A percentile compares a stretch with the other conserved stretches of the same genome.
Evolutionary conservation across 1,140 invertebrate species (phyloP).

Genomic region (Trypoxylus dichotomus): DNA sequence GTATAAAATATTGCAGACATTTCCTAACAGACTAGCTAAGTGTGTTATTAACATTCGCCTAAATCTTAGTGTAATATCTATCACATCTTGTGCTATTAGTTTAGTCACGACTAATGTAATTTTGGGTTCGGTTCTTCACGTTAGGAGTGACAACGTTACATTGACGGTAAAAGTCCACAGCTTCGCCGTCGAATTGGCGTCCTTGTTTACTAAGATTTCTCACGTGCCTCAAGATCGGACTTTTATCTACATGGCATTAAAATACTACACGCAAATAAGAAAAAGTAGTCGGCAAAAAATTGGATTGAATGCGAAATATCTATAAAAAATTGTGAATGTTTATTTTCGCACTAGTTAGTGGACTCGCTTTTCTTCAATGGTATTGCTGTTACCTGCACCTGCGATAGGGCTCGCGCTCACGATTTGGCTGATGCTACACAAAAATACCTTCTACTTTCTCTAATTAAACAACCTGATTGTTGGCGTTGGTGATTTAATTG

Average conservation of each 20-base stretch:
- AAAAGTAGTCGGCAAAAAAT: not conserved
- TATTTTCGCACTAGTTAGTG: not conserved
- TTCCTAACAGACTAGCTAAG: not conserved
- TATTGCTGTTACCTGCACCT: not conserved
- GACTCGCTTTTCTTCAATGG: not conserved
- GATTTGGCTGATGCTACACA: not conserved
- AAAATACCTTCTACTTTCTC: not conserved
- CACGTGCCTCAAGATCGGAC: not conserved
- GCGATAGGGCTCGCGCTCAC: not conserved
- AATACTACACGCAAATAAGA: not conserved
- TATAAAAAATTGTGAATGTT: not conserved
- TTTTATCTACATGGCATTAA: not conserved
- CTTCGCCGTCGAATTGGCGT: not conserved
- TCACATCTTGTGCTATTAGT: not conserved
- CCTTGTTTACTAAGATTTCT: not conserved
- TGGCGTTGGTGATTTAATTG: not conserved
- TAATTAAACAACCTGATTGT: not conserved
- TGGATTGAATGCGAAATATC: not conserved
- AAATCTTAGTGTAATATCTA: not conserved
- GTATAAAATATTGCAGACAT: not conserved
- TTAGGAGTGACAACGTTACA: not conserved
- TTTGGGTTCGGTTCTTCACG: not conserved
- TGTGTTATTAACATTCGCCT: not conserved
- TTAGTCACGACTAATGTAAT: not conserved
- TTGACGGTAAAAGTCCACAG: not conserved